A percentile compares a stretch with the other conserved stretches of the same genome.
phyloP scores from a whole-genome alignment of 1,140 invertebrate genomes.

The Zophobas atratus region DNA sequence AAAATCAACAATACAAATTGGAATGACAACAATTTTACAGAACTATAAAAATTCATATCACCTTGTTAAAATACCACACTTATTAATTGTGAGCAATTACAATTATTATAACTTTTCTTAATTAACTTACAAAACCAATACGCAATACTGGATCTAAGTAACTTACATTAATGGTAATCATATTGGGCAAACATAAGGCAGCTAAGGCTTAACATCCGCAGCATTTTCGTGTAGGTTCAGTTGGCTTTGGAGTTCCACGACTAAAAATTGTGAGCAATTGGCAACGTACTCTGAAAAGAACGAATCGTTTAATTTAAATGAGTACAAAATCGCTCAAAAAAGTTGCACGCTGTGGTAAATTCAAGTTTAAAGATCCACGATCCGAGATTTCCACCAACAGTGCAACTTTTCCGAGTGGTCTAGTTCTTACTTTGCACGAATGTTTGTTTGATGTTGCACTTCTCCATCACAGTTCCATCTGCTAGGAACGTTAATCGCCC shows the following conservation, averaged over 20 bases:
- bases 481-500: constrained; percentile 72
- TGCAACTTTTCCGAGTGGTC: constrained; percentile 6
- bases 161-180: background rate
- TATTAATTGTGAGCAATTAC: constrained; percentile 25
- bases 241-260: constrained; percentile 58
- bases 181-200: constrained; percentile 36
- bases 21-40: constrained; percentile 30
- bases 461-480: constrained; percentile 94
- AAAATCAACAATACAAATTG: constrained; percentile 29
- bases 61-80: constrained; percentile 18
- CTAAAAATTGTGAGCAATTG: constrained; percentile 66
- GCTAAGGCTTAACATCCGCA: constrained; percentile 55
- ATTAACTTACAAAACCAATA: constrained; percentile 26
- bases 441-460: constrained; percentile 77
- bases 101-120: constrained; percentile 10
- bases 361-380: too few species aligned
- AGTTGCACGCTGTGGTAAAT: too few species aligned
- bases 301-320: background rate
- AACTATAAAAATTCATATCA: constrained; percentile 24
- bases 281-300: constrained; percentile 67
- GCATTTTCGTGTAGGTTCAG: constrained; percentile 51
- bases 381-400: constrained; percentile 24
- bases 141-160: constrained; percentile 32
- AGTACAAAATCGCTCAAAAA: too few species aligned
- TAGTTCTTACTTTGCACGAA: constrained; percentile 77